Conservation (phyloP, 2,797 vertebrate species). For the Carcharodon carcharias region DNA sequence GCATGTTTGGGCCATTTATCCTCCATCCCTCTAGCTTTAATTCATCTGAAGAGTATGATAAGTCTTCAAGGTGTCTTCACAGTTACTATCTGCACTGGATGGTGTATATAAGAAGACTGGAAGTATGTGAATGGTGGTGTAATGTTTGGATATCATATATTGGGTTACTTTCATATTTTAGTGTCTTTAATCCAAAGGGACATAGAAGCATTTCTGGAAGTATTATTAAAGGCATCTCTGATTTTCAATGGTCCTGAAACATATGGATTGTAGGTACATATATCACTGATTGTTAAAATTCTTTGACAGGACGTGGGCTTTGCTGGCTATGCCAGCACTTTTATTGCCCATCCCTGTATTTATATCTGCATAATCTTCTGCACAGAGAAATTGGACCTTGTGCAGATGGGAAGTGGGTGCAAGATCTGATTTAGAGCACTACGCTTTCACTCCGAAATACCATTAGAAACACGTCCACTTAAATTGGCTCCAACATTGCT, state of each 20-base stretch:
- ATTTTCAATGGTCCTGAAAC: neutral
- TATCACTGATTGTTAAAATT: no score
- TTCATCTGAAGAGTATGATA: neutral
- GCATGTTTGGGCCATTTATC: neutral
- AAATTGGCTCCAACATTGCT: neutral
- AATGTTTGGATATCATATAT: neutral
- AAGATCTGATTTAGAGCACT: neutral
- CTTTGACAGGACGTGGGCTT: no score
- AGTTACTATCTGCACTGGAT: neutral
- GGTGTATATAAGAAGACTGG: neutral
- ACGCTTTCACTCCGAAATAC: neutral
- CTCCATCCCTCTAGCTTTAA: neutral
- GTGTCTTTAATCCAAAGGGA: neutral
- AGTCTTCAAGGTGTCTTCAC: neutral
- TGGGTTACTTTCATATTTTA: neutral
- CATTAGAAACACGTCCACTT: neutral
- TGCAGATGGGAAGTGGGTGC: neutral
- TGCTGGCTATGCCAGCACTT: no score
- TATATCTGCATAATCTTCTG: neutral
- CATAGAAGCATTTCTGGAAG: neutral
- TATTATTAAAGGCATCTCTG: neutral
- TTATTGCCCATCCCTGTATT: neutral
- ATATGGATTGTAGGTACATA: no score
- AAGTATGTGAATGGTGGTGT: neutral
- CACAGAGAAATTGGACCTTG: neutral